phyloP scores from a whole-genome alignment of 1,140 invertebrate species.

The Megalonaias nervosa region DNA sequence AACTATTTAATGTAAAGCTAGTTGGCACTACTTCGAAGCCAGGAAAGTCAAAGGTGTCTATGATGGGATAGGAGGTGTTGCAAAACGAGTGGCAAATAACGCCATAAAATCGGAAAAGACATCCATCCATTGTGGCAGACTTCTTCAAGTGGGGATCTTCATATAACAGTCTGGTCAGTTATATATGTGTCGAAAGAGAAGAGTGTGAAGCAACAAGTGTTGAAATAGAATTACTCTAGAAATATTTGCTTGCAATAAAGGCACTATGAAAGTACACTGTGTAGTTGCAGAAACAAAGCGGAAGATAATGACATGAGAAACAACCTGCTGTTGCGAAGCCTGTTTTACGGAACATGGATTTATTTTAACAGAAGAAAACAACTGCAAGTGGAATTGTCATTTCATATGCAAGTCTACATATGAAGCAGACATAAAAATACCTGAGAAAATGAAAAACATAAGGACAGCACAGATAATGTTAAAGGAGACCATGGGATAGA shows the following conservation, averaged over 20 bases:
- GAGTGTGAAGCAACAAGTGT: background rate
- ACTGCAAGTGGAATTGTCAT: too few species aligned
- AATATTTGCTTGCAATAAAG: background rate
- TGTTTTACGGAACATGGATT: background rate
- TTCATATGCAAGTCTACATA: too few species aligned
- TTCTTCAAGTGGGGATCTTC: conserved; percentile 19
- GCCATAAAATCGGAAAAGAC: conserved; percentile 12
- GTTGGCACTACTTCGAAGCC: conserved; percentile 22
- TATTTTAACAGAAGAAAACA: too few species aligned
- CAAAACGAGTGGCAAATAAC: conserved; percentile 19
- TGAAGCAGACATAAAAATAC: too few species aligned
- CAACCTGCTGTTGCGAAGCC: background rate
- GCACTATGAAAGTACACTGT: conserved; percentile 8
- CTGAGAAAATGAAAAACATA: too few species aligned
- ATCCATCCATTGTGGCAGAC: conserved; percentile 16
- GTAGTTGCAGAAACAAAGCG: background rate
- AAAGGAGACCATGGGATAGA: too few species aligned
- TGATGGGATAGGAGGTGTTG: conserved; percentile 18
- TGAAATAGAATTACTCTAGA: conserved; percentile 7
- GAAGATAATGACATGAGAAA: background rate
- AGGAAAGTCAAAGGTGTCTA: conserved; percentile 20
- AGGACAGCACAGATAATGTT: too few species aligned
- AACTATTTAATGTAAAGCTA: background rate
- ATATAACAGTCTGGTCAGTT: conserved; percentile 6
- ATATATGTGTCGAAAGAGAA: conserved; percentile 1